Evolutionary conservation across 2,888 invertebrate species (phyloP), one percentile per base, ranked within the genome.

Genomic region (Lapara coniferarum): DNA sequence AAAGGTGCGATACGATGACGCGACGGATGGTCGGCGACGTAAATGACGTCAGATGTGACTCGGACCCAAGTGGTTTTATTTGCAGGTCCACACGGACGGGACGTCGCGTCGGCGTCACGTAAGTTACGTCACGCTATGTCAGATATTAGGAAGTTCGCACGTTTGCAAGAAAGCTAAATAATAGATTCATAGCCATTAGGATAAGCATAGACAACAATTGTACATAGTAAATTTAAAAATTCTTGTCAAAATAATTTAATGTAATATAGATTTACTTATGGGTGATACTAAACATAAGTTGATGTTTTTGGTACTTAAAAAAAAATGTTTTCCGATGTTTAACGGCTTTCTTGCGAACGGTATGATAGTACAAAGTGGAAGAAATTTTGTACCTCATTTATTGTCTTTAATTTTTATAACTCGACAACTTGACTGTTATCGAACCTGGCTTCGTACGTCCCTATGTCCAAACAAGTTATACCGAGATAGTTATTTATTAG

Each of bases 291-390:
- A 66, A 25, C 44, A 37, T 37, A 55, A 19, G 44, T 69, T 67
- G 30, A 57, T 67, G 51, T 63, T n/a, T 70, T 67, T 66, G 52
- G 37, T 44, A 66, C 66, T 52, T 66, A 66, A 66, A 49, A 14
- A 46, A 10, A 37, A 7, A 57, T 66, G 19, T 56, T 58, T 51
- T 37, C 46, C 14, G 19, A 66, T 25, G 25, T 59, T 67, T 57
- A 63, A 69, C 14, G 63, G 77, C 71, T 74, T 83, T 79, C 85
- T 85, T 85, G 83, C 85, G 84, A 85, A 85, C 80, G 81, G 78
- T 77, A 70, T 72, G 69, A 80, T 77, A 86, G 87, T 89, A 88
- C 87, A 88, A 88, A 88, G 81, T 85, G 82, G 81, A 84, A 85
- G 80, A 83, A 81, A 81, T 72, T 71, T 51, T 56, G 58, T 55